Base-by-base conservation (phyloP, 2,888 invertebrate genomes). In the Hirtodrosophila cameraria region DNA sequence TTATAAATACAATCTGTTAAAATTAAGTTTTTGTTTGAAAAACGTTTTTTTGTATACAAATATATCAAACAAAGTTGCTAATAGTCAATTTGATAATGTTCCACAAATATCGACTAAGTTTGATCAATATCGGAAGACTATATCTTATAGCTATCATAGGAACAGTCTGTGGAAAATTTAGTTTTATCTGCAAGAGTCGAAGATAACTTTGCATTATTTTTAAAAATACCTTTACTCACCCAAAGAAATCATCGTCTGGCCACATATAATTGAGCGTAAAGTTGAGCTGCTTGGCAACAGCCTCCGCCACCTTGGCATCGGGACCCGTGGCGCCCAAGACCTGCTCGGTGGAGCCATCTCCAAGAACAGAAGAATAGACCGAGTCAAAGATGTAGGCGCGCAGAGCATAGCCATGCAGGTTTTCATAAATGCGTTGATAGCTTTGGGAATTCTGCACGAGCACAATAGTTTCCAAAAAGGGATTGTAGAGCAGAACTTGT, bases 301-400 rank as follows among this genome's bases (percentile, higher is more conserved):
- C 49, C n/a, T 82, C 69, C 1, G 89, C 87, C 3, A 87, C 82
- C 9, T 77, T 72, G 9, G 81, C 78, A 71, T 91, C 91, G 2
- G 90, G 88, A 1, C 91, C 90, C 0, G 48, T 50, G 3, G 72
- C 84, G 1, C 52, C 38, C 0, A 67, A 31, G 0, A 87, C 64
- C 15, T 67, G 54, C 2, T 66, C 39, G 2, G 53, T 60, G 1
- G 43, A 49, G 0, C 57, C 60, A 54, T 88, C 75, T 1, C 64
- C 76, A n/a, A 57, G 53, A 0, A 88, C 59, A 1, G 65, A 54
- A 0, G 90, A 86, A 55, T 88, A 90, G 0, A 88, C 87, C 0
- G 91, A 90, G 49, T 83, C 72, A 43, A 91, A 90, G 18, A 89
- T 84, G 57, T 91, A 90, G 0, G 88, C 68, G 1, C 82, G 83